Evolutionary conservation across 2,113 vertebrate genomes (phyloP), one percentile per base, ranked within the genome.

Genomic region (Dasypus novemcinctus): DNA sequence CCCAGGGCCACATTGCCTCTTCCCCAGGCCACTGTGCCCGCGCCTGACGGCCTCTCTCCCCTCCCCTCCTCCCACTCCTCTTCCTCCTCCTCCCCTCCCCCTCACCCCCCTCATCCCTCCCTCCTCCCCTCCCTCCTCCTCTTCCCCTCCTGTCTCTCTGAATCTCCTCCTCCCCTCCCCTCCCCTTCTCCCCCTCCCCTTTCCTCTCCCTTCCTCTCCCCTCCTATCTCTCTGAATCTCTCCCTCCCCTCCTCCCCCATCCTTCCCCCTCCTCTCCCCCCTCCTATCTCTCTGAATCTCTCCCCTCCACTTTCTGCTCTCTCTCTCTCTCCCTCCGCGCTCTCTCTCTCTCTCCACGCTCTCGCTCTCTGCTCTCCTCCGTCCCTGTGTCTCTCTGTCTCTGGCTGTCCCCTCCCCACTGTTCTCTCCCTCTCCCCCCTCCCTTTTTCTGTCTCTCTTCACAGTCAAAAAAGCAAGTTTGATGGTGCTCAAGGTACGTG

Each of bases 391-490:
- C 54, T 79, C 33, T 29, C 7, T 68, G 46, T 63, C 85, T 94
- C 97, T 98, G 63, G 97, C 49, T 98, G 93, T 97, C 57, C 59
- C 49, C 38, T 79, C 41, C 76, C 76, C 21, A 0, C 31, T 3
- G 36, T 68, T 79, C 59, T 59, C 85, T 89, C 66, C 3, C 27
- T 49, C 87, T 66, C 83, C 87, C 71, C 83, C 64, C 68, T 79
- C 76, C 83, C 93, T 38, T 4, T 88, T 29, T 92, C 97, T 98
- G 61, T 98, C 57, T 98, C 96, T 98, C 85, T 95, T 98, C 97
- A 41, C 98, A 99, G 99, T 99, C 98, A 99, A 99, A 98, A 99
- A 99, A 99, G 99, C 98, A 99, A 99, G 98, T 99, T 99, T n/a
- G 99, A 99, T 91, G 99, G 99, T 98, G 98, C 99, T 38, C 99